Percentiles rank a stretch among this genome's conserved stretches.
Evolutionary conservation across 2,888 invertebrate species (phyloP).

Genomic region (Alsophila aescularia): DNA sequence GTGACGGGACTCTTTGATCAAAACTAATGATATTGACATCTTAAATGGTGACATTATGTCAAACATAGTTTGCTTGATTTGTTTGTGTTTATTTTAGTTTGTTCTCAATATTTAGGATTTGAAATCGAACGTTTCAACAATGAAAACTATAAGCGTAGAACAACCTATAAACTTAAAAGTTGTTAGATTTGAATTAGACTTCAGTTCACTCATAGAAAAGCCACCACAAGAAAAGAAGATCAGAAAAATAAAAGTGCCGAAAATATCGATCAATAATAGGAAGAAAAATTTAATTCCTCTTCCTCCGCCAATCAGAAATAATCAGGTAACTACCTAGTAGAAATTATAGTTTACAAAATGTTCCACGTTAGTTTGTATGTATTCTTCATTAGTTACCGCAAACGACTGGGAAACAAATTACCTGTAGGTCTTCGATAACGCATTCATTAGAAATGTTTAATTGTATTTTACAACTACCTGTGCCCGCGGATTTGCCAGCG

Average conservation of each 20-base stretch:
- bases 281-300: slow-evolving; percentile 58
- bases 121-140: slow-evolving; percentile 32
- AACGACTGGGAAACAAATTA: no score
- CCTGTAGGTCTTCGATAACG: no score
- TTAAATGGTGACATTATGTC: slow-evolving; percentile 1
- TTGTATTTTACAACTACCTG: no score
- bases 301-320: slow-evolving; percentile 54
- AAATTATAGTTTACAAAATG: not conserved
- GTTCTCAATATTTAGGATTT: not conserved
- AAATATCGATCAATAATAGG: slow-evolving; percentile 52
- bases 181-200: slow-evolving; percentile 72
- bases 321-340: slow-evolving; percentile 54
- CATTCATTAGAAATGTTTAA: no score
- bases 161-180: slow-evolving; percentile 77
- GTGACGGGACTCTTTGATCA: no score
- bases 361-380: no score
- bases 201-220: slow-evolving; percentile 55
- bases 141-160: slow-evolving; percentile 71
- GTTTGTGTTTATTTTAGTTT: slow-evolving; percentile 10
- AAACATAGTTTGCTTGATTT: slow-evolving; percentile 5
- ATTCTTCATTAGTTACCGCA: no score
- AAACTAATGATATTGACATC: slow-evolving; percentile 3
- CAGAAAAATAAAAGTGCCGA: slow-evolving; percentile 63
- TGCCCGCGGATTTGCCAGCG: no score
- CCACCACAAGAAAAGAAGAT: slow-evolving; percentile 49